These are phyloP conservation scores for Drosophila yakuba DNA, from an alignment of 1,140 invertebrate genomes.

Conservation along the genomic window DNA sequence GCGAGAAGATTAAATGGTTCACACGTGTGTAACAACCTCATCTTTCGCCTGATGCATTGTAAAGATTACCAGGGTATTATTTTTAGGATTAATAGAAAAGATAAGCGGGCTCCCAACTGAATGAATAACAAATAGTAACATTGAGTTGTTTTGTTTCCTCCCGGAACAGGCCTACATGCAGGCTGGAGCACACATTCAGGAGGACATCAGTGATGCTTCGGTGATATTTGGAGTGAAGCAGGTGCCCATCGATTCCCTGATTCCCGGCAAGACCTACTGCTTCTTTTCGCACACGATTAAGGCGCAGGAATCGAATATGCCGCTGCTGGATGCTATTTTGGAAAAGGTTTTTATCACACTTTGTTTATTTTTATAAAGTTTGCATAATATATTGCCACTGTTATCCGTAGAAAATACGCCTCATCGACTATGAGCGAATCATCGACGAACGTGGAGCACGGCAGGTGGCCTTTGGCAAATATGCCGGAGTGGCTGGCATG, in stretches of 20 bases:
- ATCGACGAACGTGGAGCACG: constrained; percentile 94
- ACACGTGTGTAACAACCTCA: no score
- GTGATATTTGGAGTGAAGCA: constrained; percentile 99
- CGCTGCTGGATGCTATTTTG: constrained; percentile 96
- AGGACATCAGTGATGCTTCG: constrained; percentile 97
- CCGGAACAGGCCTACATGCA: constrained; percentile 90
- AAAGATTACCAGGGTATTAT: neutral
- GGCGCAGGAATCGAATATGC: constrained; percentile 99
- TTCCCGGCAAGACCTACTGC: constrained; percentile 98
- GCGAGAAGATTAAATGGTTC: no score
- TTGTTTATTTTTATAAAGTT: neutral
- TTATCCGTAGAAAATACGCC: constrained; percentile 92
- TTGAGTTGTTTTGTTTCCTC: neutral
- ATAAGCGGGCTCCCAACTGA: neutral
- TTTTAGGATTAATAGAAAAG: constrained; percentile 2
- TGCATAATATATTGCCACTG: neutral
- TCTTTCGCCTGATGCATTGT: neutral
- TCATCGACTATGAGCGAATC: constrained; percentile 99
- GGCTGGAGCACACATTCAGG: constrained; percentile 96
- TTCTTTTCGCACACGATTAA: constrained; percentile 99
- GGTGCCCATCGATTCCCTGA: constrained; percentile 96
- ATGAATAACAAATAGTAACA: neutral
- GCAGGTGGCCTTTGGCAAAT: constrained; percentile 99
- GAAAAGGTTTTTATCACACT: constrained; percentile 89
- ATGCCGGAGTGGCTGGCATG: constrained; percentile 98